A percentile compares a stretch with the other conserved stretches of the same genome.
These are phyloP conservation scores for Campoletis raptor DNA, from an alignment of 2,888 invertebrate genomes.

Conservation along the genomic window DNA sequence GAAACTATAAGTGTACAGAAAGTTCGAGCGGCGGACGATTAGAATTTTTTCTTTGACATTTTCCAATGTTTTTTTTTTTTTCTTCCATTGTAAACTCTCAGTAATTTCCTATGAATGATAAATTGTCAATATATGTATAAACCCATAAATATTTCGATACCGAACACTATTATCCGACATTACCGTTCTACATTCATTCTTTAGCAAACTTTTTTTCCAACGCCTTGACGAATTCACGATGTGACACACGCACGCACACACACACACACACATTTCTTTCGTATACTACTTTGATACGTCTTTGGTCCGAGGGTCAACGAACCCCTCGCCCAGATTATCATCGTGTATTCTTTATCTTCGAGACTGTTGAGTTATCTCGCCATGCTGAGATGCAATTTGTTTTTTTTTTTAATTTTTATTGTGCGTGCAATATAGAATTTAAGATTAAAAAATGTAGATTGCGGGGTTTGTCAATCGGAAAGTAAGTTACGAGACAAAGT, in stretches of 20 bases:
- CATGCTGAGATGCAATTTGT: slow-evolving; percentile 46
- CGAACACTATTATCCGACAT: slow-evolving; percentile 40
- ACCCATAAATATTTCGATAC: slow-evolving; percentile 5
- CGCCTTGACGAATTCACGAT: slow-evolving; percentile 49
- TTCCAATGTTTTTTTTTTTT: slow-evolving; percentile 19
- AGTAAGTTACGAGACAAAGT: not conserved
- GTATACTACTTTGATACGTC: not conserved
- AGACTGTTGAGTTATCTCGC: slow-evolving; percentile 50
- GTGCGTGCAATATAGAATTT: slow-evolving; percentile 4
- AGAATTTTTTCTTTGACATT: slow-evolving; percentile 29
- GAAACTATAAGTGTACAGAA: slow-evolving; percentile 7
- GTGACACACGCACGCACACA: slow-evolving; percentile 27
- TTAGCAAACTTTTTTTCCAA: slow-evolving; percentile 40
- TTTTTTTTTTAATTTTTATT: slow-evolving; percentile 4
- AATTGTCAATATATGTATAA: slow-evolving; percentile 6
- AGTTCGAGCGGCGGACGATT: slow-evolving; percentile 39
- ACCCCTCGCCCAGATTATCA: slow-evolving; percentile 55
- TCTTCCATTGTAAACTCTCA: slow-evolving; percentile 5
- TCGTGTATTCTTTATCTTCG: slow-evolving; percentile 63
- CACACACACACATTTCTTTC: slow-evolving; percentile 17
- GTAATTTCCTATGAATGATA: slow-evolving; percentile 34
- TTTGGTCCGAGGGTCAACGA: slow-evolving; percentile 60
- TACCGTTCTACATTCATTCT: slow-evolving; percentile 26
- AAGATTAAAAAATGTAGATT: slow-evolving; percentile 29
- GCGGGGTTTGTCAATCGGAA: slow-evolving; percentile 10